These are phyloP conservation scores for Sciaenops ocellatus DNA, from an alignment of 2,797 vertebrate genomes.

Conservation along the genomic window DNA sequence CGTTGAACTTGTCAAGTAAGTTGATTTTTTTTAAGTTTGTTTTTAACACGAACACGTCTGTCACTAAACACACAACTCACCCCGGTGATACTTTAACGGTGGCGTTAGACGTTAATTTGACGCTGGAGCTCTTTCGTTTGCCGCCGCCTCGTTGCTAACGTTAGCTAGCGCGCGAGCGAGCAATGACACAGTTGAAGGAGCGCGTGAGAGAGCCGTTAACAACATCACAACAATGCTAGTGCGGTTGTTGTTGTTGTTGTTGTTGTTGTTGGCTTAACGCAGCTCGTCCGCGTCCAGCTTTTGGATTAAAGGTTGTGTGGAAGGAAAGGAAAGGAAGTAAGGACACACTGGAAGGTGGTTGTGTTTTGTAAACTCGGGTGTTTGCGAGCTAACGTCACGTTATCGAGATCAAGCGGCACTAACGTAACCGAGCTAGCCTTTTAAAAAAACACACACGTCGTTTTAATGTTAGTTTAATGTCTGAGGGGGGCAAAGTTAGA, in stretches of 20 bases:
- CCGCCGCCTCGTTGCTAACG: constrained; percentile 59
- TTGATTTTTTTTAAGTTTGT: not conserved
- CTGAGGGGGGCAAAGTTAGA: not conserved
- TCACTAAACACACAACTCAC: accelerated
- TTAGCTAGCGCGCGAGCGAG: constrained; percentile 60
- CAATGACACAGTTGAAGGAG: constrained; percentile 57
- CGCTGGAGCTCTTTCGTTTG: no score
- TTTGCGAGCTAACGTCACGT: constrained; percentile 25
- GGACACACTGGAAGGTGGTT: not conserved
- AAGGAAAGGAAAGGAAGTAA: not conserved
- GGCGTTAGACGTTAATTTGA: not conserved
- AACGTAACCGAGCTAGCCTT: constrained; percentile 15
- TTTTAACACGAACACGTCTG: accelerated
- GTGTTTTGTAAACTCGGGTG: not conserved
- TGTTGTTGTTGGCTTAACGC: constrained; percentile 4
- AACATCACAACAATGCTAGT: constrained; percentile 44
- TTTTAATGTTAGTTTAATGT: not conserved
- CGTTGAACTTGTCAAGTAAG: constrained; percentile 67
- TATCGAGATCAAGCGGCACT: constrained; percentile 17
- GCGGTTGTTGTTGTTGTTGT: not conserved
- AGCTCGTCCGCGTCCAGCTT: no score
- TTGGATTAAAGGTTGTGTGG: no score
- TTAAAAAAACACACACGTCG: not conserved
- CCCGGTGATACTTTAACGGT: not conserved
- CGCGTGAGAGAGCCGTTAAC: constrained; percentile 41